Base-by-base conservation (phyloP, 92 coral and sea anemone species). In the Umimayanthus chanpuru region DNA sequence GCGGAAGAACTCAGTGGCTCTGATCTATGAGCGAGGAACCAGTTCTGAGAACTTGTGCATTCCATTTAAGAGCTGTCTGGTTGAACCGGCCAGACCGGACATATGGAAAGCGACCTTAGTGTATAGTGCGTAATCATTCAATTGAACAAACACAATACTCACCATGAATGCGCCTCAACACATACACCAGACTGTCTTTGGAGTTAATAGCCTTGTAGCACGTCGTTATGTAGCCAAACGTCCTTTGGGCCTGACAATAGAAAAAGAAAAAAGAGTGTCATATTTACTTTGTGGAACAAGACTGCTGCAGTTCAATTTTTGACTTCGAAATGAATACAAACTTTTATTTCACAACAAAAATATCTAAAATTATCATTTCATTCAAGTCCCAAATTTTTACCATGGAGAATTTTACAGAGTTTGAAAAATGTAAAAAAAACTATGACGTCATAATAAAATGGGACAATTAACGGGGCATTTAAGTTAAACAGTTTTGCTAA, bases 221-320 rank as follows among this genome's bases (percentile, higher is more conserved):
- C 39, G 97, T 97, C 61, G 99, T 97, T 86, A 95, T 95, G 89
- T 96, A 97, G 28, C 99, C 99, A 94, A 97, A 97, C 76, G 99
- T 97, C 82, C 99, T 93, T 79, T 94, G 99, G 4, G 95, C 96
- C 99, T 97, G 47, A 25, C 39, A 71, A 32, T 21, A 56, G 20
- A 80, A 56, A 73, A 73, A n/a, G n/a, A 11, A 7, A 26, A 41
- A 5, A 5, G n/a, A 14, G 15, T 32, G 28, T 53, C 2, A 18
- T 61, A 18, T 18, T 55, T 61, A 20, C 6, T 7, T 61, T 21
- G 26, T 61, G 26, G 10, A 32, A 0, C 2, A 28, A 74, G 78
- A 39, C 25, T 73, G 23, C 16, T 73, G 20, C 14, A 30, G 78
- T 73, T 14, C 23, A 73, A 39, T 5, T 73, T n/a, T n/a, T 73